These are phyloP conservation scores for Platycnemis pennipes DNA, from an alignment of 2,888 invertebrate genomes.

Conservation along the genomic window DNA sequence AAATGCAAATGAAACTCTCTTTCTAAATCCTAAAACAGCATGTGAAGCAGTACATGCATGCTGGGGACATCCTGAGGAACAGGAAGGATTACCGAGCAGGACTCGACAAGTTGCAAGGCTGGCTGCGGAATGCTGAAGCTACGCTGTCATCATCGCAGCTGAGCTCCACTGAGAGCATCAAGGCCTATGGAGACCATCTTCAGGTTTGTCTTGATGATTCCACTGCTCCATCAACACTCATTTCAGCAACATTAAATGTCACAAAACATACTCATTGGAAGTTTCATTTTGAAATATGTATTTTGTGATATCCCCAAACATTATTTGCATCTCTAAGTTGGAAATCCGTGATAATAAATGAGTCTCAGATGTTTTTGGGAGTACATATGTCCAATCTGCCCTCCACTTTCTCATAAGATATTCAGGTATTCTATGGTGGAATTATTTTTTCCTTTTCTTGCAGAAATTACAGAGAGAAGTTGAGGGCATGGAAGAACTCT, in stretches of 20 bases:
- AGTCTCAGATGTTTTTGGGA: too few relatives aligned
- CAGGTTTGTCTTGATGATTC: constrained; percentile 76
- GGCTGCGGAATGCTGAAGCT: constrained; percentile 89
- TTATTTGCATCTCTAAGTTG: too few relatives aligned
- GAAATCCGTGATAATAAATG: too few relatives aligned
- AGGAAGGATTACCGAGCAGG: constrained; percentile 90
- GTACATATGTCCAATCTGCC: neutral
- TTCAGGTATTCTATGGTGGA: neutral
- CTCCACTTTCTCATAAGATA: neutral
- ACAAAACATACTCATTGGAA: too few relatives aligned
- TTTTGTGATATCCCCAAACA: too few relatives aligned
- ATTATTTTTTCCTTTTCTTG: constrained; percentile 71
- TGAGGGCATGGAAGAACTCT: constrained; percentile 92
- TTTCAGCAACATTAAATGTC: too few relatives aligned
- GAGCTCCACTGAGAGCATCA: constrained; percentile 89
- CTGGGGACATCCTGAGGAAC: constrained; percentile 91
- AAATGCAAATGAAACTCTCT: constrained; percentile 65
- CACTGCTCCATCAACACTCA: too few relatives aligned
- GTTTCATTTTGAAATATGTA: too few relatives aligned
- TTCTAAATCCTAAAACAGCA: constrained; percentile 80
- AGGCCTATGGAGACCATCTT: constrained; percentile 89
- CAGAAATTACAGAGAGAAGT: constrained; percentile 90
- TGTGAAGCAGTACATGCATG: constrained; percentile 93
- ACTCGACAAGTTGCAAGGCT: constrained; percentile 87
- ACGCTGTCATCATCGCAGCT: constrained; percentile 86